A percentile compares a stretch with the other conserved stretches of the same genome.
phyloP scores from a whole-genome alignment of 2,797 vertebrate species.

The Lemur catta region DNA sequence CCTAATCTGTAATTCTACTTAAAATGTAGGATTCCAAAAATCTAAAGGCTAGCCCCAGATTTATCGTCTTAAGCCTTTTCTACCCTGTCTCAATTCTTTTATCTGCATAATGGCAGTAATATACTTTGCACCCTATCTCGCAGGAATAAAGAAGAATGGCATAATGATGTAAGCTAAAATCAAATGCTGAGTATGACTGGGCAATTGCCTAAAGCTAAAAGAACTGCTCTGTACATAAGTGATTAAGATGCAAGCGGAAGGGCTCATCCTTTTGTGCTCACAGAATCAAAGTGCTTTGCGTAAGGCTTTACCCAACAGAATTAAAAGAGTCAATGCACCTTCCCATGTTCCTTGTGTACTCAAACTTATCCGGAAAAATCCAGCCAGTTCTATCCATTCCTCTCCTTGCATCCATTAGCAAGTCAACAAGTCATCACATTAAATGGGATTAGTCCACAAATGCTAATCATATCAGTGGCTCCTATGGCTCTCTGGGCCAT shows the following conservation, averaged over 20 bases:
- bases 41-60: constrained; percentile 50
- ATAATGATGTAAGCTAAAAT: constrained; percentile 54
- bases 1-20: constrained; percentile 59
- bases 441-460: neutral
- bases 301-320: neutral
- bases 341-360: neutral
- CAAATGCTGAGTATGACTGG: constrained; percentile 28
- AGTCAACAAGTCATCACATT: neutral
- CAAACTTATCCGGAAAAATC: neutral
- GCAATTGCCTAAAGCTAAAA: constrained; percentile 42
- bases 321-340: neutral
- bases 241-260: constrained; percentile 23
- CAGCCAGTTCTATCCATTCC: neutral
- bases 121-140: constrained; percentile 40
- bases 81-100: constrained; percentile 54
- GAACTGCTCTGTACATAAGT: constrained; percentile 25
- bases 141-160: constrained; percentile 38
- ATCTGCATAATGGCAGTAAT: constrained; percentile 49
- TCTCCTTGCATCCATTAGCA: constrained; percentile 4
- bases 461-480: neutral
- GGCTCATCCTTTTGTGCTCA: neutral
- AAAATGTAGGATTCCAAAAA: constrained; percentile 36
- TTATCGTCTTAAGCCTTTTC: constrained; percentile 46
- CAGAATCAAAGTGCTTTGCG: neutral
- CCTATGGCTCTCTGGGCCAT: neutral